Conservation (phyloP, 2,113 vertebrate species). For the Gymnobelideus leadbeateri region DNA sequence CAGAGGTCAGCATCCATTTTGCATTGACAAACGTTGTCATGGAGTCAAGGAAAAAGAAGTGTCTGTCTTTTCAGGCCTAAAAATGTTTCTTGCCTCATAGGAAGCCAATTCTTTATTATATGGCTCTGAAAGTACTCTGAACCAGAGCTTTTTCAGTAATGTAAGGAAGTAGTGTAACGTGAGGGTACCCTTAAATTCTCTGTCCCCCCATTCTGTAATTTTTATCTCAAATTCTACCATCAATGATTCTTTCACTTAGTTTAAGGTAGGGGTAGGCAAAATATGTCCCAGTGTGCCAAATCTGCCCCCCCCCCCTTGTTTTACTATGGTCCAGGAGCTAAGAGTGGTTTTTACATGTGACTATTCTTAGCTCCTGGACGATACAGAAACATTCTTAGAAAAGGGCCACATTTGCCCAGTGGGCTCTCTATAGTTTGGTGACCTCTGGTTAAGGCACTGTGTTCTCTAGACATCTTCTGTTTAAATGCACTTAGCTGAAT, state of each 20-base stretch:
- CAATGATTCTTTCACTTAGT: neutral
- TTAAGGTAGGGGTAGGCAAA: neutral
- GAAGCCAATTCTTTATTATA: neutral
- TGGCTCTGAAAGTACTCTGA: neutral
- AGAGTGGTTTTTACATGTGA: neutral
- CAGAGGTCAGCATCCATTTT: neutral
- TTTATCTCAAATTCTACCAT: neutral
- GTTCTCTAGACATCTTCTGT: neutral
- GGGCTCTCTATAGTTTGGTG: neutral
- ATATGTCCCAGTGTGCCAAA: neutral
- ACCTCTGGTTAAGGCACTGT: neutral
- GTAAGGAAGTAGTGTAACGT: neutral
- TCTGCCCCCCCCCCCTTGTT: neutral
- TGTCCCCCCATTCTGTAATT: neutral
- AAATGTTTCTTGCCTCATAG: neutral
- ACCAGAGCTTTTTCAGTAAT: neutral
- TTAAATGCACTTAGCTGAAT: neutral
- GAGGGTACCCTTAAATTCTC: neutral
- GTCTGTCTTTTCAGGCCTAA: neutral
- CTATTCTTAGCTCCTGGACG: neutral
- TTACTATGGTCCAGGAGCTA: neutral
- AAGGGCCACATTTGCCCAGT: neutral
- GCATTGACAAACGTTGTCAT: conserved; percentile 2
- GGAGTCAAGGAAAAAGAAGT: conserved; percentile 2
- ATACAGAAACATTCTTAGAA: neutral